Percentiles rank a stretch among this genome's conserved stretches.
phyloP scores from a whole-genome alignment of 64 coral and sea anemone species.

The Montipora cactus region DNA sequence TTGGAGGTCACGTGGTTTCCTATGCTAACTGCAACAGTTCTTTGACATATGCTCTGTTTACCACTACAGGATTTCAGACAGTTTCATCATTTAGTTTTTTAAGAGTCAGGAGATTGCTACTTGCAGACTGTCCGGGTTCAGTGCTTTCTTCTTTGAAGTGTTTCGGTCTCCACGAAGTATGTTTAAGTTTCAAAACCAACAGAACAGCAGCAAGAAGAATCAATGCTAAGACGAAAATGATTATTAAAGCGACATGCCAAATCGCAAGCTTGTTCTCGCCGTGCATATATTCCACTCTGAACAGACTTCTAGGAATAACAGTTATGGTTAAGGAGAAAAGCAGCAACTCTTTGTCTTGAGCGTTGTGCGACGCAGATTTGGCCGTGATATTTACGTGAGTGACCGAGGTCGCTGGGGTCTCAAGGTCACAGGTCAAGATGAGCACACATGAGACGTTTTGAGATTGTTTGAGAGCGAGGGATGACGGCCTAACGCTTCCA shows the following conservation, averaged over 20 bases:
- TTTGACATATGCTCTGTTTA: too few relatives aligned
- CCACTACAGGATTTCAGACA: too few relatives aligned
- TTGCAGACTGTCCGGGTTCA: background rate
- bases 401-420: background rate
- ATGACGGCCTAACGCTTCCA: background rate
- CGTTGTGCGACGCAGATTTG: background rate
- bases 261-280: background rate
- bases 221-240: background rate
- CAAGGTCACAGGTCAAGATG: background rate
- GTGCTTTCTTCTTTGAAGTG: background rate
- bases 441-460: background rate
- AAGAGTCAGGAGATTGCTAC: background rate
- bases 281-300: background rate
- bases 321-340: slow-evolving; percentile 12
- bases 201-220: background rate
- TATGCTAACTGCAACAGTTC: too few relatives aligned
- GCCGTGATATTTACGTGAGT: slow-evolving; percentile 11
- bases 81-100: too few relatives aligned
- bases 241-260: background rate
- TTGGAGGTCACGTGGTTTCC: too few relatives aligned
- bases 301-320: background rate
- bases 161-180: background rate
- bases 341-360: background rate
- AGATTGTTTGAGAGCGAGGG: background rate
- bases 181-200: background rate